phyloP scores from a whole-genome alignment of 2,888 invertebrate genomes.

The Drosophila flavopinicola region DNA sequence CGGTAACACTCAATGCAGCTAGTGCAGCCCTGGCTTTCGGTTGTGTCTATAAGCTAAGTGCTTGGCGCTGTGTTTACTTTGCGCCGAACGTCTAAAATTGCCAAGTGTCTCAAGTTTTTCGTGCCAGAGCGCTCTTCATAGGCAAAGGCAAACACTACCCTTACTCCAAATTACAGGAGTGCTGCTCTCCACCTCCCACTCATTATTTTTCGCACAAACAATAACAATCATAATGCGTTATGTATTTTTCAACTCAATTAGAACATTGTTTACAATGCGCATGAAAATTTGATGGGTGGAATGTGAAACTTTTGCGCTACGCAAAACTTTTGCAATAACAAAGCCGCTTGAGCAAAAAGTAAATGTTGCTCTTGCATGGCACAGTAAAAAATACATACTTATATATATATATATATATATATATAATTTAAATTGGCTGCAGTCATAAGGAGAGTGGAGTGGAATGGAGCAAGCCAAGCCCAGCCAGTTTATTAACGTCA shows the following conservation, averaged over 20 bases:
- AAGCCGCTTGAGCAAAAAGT: constrained; percentile 43
- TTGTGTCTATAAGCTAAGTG: constrained; percentile 19
- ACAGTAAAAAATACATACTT: constrained; percentile 5
- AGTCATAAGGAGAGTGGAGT: constrained; percentile 10
- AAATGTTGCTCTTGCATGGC: constrained; percentile 37
- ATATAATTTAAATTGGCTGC: constrained; percentile 32
- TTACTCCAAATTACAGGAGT: constrained; percentile 8
- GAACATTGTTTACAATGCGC: constrained; percentile 74
- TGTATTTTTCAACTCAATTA: constrained; percentile 79
- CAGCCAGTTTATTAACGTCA: constrained; percentile 44
- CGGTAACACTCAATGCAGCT: constrained; percentile 5
- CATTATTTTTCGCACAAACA: constrained; percentile 72
- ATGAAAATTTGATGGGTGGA: constrained; percentile 63
- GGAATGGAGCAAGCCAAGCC: not conserved
- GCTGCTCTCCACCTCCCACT: constrained; percentile 10
- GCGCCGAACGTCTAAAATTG: constrained; percentile 46
- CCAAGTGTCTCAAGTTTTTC: constrained; percentile 57
- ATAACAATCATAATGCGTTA: constrained; percentile 74
- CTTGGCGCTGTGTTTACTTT: constrained; percentile 47
- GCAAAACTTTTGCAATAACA: constrained; percentile 59
- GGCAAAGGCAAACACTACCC: constrained; percentile 54
- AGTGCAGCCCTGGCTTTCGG: constrained; percentile 28
- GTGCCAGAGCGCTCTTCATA: constrained; percentile 48
- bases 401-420: not conserved
- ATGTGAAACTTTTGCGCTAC: constrained; percentile 44